Conservation (phyloP, 2,797 vertebrate species). For the Diglossa cyanea region DNA sequence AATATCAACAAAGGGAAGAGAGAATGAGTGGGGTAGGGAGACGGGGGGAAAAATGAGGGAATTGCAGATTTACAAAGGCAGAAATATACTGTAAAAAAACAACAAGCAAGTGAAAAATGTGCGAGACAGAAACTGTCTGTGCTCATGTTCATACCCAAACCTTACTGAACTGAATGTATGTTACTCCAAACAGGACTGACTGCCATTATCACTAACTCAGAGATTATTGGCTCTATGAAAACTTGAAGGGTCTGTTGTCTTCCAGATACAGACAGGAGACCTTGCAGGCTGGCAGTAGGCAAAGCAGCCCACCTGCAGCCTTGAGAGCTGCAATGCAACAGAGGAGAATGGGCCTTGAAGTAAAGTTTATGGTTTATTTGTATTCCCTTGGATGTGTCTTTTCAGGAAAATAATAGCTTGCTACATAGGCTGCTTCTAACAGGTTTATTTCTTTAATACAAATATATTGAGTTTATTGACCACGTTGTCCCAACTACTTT, state of each 20-base stretch:
- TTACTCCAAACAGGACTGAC: neutral
- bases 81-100: neutral
- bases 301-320: neutral
- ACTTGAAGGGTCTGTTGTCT: neutral
- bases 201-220: neutral
- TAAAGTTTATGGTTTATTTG: neutral
- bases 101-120: neutral
- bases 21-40: neutral
- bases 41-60: rapidly evolving
- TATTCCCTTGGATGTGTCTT: neutral
- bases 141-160: neutral
- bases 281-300: neutral
- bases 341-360: neutral
- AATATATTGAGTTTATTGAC: neutral
- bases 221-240: neutral
- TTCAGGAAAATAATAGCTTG: neutral
- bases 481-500: neutral
- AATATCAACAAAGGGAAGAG: neutral
- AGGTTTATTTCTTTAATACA: neutral
- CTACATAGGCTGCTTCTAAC: neutral
- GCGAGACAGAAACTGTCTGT: neutral
- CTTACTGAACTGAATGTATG: neutral
- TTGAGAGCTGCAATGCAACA: rapidly evolving
- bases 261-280: neutral
- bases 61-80: neutral